phyloP scores from a whole-genome alignment of 2,888 invertebrate species.

The Scrobipalpa costella region DNA sequence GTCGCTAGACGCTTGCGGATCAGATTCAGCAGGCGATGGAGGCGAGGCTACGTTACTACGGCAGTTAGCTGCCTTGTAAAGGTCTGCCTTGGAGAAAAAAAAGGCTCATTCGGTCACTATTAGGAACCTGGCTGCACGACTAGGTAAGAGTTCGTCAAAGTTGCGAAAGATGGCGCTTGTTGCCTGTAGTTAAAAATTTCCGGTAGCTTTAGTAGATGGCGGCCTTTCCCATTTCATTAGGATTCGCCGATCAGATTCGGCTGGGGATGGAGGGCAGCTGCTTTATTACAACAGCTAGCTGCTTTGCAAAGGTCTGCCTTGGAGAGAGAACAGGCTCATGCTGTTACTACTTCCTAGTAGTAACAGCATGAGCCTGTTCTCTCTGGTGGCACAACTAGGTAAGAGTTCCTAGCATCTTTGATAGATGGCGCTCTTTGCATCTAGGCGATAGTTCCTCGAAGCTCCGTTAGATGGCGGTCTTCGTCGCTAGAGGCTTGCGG shows the following conservation, averaged over 20 bases:
- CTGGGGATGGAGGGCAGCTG: constrained; percentile 40
- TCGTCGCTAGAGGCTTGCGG: no score
- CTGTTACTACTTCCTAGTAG: constrained; percentile 37
- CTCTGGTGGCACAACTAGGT: constrained; percentile 42
- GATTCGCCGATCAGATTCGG: constrained; percentile 33
- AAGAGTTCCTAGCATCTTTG: constrained; percentile 17
- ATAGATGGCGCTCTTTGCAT: not conserved
- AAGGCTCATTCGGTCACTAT: constrained; percentile 45
- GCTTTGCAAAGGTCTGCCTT: constrained; percentile 59
- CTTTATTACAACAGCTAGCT: constrained; percentile 60
- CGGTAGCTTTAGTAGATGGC: no score
- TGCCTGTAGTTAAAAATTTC: not conserved
- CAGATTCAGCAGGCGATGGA: constrained; percentile 35
- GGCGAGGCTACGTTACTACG: constrained; percentile 49
- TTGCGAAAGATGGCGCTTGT: not conserved
- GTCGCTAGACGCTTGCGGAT: constrained; percentile 33
- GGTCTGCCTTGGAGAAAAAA: constrained; percentile 55
- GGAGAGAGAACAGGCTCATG: constrained; percentile 53
- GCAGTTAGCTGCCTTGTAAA: constrained; percentile 65
- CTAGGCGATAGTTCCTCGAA: no score
- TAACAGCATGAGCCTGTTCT: no score
- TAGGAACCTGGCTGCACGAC: constrained; percentile 33
- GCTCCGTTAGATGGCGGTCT: no score
- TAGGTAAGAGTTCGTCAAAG: constrained; percentile 40
- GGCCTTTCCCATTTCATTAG: constrained; percentile 35